A percentile compares a stretch with the other conserved stretches of the same genome.
phyloP scores from a whole-genome alignment of 1,140 invertebrate species.

The Camponotus floridanus region DNA sequence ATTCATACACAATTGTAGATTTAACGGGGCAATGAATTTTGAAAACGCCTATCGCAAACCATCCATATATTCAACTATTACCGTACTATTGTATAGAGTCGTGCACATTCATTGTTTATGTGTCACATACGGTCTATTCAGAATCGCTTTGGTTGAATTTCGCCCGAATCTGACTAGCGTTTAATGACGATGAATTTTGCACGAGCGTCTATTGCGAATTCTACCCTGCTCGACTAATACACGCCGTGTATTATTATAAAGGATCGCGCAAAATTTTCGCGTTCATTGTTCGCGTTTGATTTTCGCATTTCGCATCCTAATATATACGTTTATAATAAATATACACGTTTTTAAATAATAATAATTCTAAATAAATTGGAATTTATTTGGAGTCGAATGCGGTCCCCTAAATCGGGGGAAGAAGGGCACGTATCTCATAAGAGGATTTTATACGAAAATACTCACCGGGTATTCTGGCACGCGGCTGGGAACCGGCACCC shows the following conservation, averaged over 20 bases:
- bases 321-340: no score
- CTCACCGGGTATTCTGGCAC: conserved; percentile 85
- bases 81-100: neutral
- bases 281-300: neutral
- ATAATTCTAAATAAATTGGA: no score
- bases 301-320: neutral
- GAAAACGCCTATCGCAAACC: neutral
- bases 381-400: neutral
- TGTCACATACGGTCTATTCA: conserved; percentile 8
- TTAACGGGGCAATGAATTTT: conserved; percentile 1
- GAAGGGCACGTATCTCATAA: neutral
- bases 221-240: neutral
- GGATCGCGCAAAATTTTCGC: conserved; percentile 10
- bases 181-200: conserved; percentile 47
- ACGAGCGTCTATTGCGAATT: neutral
- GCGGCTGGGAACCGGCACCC: conserved; percentile 89
- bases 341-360: neutral
- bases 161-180: neutral
- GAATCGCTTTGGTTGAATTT: neutral
- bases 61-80: conserved; percentile 1
- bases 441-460: conserved; percentile 35
- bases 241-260: neutral
- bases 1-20: conserved; percentile 3
- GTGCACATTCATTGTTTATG: conserved; percentile 1
- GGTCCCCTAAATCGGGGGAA: neutral